Evolutionary conservation across 2,113 vertebrate species (phyloP), one percentile per base, ranked within the genome.

Genomic region (Corapipo altera): DNA sequence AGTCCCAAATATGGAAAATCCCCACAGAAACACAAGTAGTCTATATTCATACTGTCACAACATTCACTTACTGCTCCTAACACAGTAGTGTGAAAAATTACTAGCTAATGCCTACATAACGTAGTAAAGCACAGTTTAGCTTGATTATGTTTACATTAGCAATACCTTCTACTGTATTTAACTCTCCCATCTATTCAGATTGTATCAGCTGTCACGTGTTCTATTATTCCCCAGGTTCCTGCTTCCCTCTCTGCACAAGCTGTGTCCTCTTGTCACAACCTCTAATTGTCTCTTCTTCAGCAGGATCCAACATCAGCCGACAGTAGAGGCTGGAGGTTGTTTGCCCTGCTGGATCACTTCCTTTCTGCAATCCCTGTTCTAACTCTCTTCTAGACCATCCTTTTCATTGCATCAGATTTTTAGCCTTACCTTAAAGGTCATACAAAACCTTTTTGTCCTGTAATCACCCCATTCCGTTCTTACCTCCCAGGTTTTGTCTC

Each of bases 311-410:
- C 70, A 85, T 35, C 76, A 96, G 49, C 48, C 66, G 78, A 95
- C 93, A 95, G 88, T n/a, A 89, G 91, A 92, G 76, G 65, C 79
- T 75, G 69, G 73, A 92, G 83, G 85, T 86, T 81, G 83, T 65
- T 95, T 96, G 70, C 69, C 72, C 88, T 95, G 85, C 61, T 90
- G 88, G 69, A 93, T 94, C 69, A 57, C 61, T 91, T 86, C 83
- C 61, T 91, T 64, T 65, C 66, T 64, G 14, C 39, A 91, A 93
- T 80, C 24, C 64, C 32, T 39, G 14, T 71, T 92, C 67, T 66
- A 43, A 59, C 51, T 84, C 85, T 87, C 57, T 82, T 85, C 87
- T 85, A 89, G 76, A 86, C 21, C 65, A 52, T 23, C 39, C 24
- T 17, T 88, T 95, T 88, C 48, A 88, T 3, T 62, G 44, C 46